Base-by-base conservation (phyloP, 1,140 invertebrate species). In the Tetramorium parvispinum region DNA sequence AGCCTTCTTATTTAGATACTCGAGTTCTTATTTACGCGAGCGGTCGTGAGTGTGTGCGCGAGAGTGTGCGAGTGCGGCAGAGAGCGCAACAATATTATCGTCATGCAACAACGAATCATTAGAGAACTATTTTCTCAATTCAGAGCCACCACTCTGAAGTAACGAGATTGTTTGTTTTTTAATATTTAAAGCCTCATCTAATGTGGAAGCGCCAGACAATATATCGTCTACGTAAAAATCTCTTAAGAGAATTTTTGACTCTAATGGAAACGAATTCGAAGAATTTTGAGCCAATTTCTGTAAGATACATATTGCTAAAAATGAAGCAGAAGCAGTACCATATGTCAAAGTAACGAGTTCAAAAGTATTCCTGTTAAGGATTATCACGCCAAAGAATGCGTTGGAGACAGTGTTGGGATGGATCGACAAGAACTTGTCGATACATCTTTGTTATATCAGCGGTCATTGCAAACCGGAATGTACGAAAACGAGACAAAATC, bases 391-490 rank as follows among this genome's bases (percentile, higher is more conserved):
- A 66, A 66, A 66, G 37, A 66, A 66, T 66, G 13, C 65, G 32
- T 46, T 66, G 65, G 18, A 66, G 32, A 6, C 32, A 46, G 5
- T 37, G 32, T 18, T 66, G 65, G 0, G 65, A 66, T 21, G 16
- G 65, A 21, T 21, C 32, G 13, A 66, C 11, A 18, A 40, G 32
- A 40, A 66, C 40, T 11, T 66, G 32, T 8, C 40, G 2, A 11
- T 66, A 65, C 63, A 66, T 40, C 43, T 66, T 66, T 66, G 65
- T 37, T 8, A 66, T 43, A 3, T 66, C 65, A 3, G 32, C 65
- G 3, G 1, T 66, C 13, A 66, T 66, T 66, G 32, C 65, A n/a
- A 66, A n/a, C 2, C n/a, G 65, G n/a, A 40, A 66, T 18, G 65
- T 43, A 2, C 65, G 32, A 43, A 66, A 66, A 21, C 32, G 32